Conservation (phyloP, 2,113 vertebrate species). For the Hemiprocne comata region DNA sequence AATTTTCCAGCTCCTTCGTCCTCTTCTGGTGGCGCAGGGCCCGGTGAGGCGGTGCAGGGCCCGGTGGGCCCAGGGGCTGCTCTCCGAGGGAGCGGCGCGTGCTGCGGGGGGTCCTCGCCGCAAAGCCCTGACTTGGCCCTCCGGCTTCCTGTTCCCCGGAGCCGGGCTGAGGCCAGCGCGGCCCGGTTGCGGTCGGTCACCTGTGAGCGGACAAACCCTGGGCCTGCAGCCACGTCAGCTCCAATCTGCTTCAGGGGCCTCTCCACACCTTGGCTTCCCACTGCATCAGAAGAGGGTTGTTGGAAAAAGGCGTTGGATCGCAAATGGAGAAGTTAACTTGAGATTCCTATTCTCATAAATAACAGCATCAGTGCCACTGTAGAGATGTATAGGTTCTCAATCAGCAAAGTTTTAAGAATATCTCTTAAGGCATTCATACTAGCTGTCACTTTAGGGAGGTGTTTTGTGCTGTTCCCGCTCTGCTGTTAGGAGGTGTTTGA, state of each 20-base stretch:
- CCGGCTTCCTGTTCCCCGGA: too few species aligned
- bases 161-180: not conserved
- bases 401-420: rapidly evolving
- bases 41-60: too few species aligned
- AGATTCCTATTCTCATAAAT: not conserved
- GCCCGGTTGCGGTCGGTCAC: rapidly evolving
- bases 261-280: rapidly evolving
- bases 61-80: rapidly evolving
- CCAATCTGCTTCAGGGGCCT: rapidly evolving
- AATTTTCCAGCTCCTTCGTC: rapidly evolving
- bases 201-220: too few species aligned
- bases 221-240: too few species aligned
- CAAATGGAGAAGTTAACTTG: rapidly evolving
- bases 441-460: rapidly evolving
- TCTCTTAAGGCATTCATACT: rapidly evolving
- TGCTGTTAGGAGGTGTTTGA: not conserved
- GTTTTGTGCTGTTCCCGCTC: not conserved
- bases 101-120: rapidly evolving
- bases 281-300: rapidly evolving
- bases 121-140: not conserved
- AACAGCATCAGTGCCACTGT: rapidly evolving
- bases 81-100: rapidly evolving
- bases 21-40: too few species aligned
- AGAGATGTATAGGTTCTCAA: too few species aligned
- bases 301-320: not conserved